Base-by-base conservation (phyloP, 2,797 vertebrate genomes). In the Acipenser oxyrinchus region DNA sequence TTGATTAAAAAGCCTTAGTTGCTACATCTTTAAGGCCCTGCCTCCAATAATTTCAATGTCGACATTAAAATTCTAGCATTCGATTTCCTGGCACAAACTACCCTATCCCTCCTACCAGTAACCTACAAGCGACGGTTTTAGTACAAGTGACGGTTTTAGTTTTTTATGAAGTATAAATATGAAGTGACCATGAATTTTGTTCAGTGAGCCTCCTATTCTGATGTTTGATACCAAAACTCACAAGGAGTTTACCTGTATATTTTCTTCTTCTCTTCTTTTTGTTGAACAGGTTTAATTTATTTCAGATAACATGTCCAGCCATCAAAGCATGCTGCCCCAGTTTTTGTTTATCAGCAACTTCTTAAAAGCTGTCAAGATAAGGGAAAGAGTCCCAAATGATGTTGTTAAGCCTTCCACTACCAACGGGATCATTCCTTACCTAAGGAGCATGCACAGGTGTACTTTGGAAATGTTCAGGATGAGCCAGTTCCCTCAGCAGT, bases 391-490 rank as follows among this genome's bases (percentile, higher is more conserved):
- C 48, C 94, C 94, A 73, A 93, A 93, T 72, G 95, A 99, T 64
- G 90, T 99, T 77, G 89, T 95, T 76, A 97, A 86, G 81, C 90
- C 93, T 2, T 62, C 79, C 0, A 60, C 75, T 72, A 84, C 87
- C 60, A 79, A 77, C 64, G 90, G 94, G 71, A 85, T 93, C 76
- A 91, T 95, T 80, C 91, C 93, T 75, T 94, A 98, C 86, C 92
- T 99, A 79, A 91, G 90, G 53, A 88, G 91, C 58, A 95, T 98
- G 94, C 95, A 99, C 83, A 89, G 90, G 69, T 93, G 93, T 79
- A 98, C 96, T 0, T 85, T 99, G 81, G 96, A 99, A 87, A 95
- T 99, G 93, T 98, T 99, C 77, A 89, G 95, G 82, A 97, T 93
- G 87, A 93, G 94, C 82, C 95, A 98, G 78, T 99, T 98, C 83